These are phyloP conservation scores for Grammomys dolichurus DNA, from an alignment of 2,113 vertebrate genomes.

Conservation along the genomic window DNA sequence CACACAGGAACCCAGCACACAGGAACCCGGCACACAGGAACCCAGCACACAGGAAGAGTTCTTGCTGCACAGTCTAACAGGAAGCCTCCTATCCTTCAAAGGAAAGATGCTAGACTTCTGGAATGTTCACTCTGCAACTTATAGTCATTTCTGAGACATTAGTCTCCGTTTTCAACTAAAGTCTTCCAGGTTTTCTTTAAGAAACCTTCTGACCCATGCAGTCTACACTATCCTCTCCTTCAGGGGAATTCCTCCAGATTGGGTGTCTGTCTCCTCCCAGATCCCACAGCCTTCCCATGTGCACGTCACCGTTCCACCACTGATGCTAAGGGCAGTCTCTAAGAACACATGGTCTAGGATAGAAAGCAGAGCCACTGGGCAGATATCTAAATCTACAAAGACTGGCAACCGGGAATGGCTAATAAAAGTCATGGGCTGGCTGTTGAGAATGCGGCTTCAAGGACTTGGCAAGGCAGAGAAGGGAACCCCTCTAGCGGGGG, in stretches of 20 bases:
- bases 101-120: neutral
- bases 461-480: neutral
- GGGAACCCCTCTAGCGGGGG: no score
- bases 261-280: rapidly evolving
- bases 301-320: rapidly evolving
- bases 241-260: neutral
- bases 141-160: neutral
- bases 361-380: rapidly evolving
- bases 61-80: no score
- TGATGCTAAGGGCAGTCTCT: rapidly evolving
- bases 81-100: neutral
- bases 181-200: neutral
- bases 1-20: no score
- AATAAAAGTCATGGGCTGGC: rapidly evolving
- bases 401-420: rapidly evolving
- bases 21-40: neutral
- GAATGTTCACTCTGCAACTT: neutral
- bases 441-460: neutral
- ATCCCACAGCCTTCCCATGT: rapidly evolving
- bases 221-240: neutral
- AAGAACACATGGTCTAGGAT: rapidly evolving
- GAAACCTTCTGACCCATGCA: neutral
- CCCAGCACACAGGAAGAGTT: neutral
- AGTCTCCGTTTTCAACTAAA: neutral
- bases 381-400: neutral